Evolutionary conservation across 2,113 vertebrate species (phyloP).

Genomic region (Sebastes fasciatus): DNA sequence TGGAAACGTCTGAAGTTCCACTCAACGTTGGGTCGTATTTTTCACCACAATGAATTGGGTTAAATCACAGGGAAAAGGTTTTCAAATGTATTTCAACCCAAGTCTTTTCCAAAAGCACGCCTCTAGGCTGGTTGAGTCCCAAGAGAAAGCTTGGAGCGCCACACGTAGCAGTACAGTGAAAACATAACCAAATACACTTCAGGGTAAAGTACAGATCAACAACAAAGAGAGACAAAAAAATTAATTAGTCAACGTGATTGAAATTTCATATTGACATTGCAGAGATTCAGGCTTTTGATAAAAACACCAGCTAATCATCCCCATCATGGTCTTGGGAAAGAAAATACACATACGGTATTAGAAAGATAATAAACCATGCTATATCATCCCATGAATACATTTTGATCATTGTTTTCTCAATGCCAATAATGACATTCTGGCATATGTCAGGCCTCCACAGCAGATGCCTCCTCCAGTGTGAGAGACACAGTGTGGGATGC

Average conservation of each 20-base stretch:
- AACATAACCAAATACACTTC: slow-evolving; percentile 67
- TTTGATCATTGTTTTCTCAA: slow-evolving; percentile 57
- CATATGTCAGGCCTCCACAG: slow-evolving; percentile 42
- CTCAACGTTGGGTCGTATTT: slow-evolving; percentile 28
- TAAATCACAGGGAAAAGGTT: slow-evolving; percentile 39
- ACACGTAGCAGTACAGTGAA: slow-evolving; percentile 60
- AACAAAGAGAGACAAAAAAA: slow-evolving; percentile 44
- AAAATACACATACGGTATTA: slow-evolving; percentile 72
- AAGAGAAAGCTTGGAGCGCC: slow-evolving; percentile 56
- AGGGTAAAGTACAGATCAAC: slow-evolving; percentile 60
- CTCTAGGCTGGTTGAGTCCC: slow-evolving; percentile 39
- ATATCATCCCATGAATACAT: slow-evolving; percentile 65
- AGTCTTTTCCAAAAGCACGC: slow-evolving; percentile 49
- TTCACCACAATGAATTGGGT: slow-evolving; percentile 29
- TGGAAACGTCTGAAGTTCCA: slow-evolving; percentile 23
- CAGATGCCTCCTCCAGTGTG: slow-evolving; percentile 21
- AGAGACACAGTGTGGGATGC: slow-evolving; percentile 31
- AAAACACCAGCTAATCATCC: slow-evolving; percentile 61
- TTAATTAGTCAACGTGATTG: slow-evolving; percentile 53
- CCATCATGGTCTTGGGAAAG: slow-evolving; percentile 63
- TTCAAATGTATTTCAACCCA: slow-evolving; percentile 51
- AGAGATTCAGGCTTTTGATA: slow-evolving; percentile 63
- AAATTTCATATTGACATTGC: slow-evolving; percentile 57
- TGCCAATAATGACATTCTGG: slow-evolving; percentile 57
- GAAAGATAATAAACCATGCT: slow-evolving; percentile 78